phyloP scores from a whole-genome alignment of 2,797 vertebrate genomes.

The Sebastes iracundus region DNA sequence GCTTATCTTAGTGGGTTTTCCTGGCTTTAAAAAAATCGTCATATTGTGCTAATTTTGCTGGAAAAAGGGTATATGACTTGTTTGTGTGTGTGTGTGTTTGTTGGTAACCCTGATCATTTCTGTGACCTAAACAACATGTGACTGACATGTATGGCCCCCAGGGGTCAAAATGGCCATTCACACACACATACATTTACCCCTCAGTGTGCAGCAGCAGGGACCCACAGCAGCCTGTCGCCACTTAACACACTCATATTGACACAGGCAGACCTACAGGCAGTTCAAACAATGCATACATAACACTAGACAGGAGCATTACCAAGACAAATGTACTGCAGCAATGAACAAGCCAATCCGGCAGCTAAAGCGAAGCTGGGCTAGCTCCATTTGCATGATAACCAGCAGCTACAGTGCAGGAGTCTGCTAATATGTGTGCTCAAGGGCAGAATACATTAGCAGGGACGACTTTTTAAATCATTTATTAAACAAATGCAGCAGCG shows the following conservation, averaged over 20 bases:
- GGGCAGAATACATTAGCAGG: conserved; percentile 47
- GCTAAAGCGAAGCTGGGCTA: conserved; percentile 26
- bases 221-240: conserved; percentile 26
- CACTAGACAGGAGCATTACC: conserved; percentile 44
- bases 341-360: conserved; percentile 23
- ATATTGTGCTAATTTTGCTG: too few relatives aligned
- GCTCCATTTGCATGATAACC: conserved; percentile 68
- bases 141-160: conserved; percentile 8
- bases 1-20: background rate
- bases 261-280: conserved; percentile 52
- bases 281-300: conserved; percentile 55
- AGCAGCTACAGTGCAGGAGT: conserved; percentile 40
- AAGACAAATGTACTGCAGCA: conserved; percentile 65
- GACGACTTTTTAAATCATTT: conserved; percentile 58
- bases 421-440: conserved; percentile 44
- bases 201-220: conserved; percentile 15
- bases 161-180: background rate
- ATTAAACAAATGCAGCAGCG: conserved; percentile 52
- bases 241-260: conserved; percentile 60
- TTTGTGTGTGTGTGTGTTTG: background rate
- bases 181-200: background rate
- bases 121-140: conserved; percentile 40
- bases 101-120: conserved; percentile 36
- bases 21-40: background rate
- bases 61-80: background rate